phyloP scores from a whole-genome alignment of 2,797 vertebrate genomes.

The Furcifer pardalis region DNA sequence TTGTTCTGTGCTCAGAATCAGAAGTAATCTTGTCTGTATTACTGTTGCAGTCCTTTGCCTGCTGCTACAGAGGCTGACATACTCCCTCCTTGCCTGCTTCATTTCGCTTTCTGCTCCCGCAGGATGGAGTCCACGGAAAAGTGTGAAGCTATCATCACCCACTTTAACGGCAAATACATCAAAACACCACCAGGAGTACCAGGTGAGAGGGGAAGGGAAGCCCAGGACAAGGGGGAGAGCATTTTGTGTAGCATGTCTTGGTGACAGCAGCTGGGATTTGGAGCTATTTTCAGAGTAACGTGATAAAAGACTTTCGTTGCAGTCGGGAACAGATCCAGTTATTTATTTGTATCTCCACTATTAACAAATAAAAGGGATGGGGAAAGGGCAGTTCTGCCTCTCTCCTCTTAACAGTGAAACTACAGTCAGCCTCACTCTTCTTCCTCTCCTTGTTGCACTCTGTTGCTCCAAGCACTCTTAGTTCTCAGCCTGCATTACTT shows the following conservation, averaged over 20 bases:
- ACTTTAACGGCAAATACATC: slow-evolving; percentile 97
- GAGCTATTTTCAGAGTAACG: neutral
- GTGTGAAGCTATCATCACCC: slow-evolving; percentile 94
- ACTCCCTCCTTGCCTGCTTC: neutral
- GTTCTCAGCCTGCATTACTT: neutral
- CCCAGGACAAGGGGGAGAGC: neutral
- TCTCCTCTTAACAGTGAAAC: neutral
- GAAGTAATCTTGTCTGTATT: neutral
- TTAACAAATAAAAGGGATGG: neutral
- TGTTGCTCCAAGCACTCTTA: no score
- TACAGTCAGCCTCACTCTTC: neutral
- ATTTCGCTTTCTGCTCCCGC: slow-evolving; percentile 25
- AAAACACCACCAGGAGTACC: slow-evolving; percentile 91
- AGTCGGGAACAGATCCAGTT: neutral
- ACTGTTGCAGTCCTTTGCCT: neutral
- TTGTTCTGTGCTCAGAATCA: neutral
- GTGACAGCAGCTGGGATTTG: neutral
- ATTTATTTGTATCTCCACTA: neutral
- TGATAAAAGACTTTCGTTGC: neutral
- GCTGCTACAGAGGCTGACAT: neutral
- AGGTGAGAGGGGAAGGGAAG: slow-evolving; percentile 73
- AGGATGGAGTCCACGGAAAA: slow-evolving; percentile 98
- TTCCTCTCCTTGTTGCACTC: no score
- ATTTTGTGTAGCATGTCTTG: no score
- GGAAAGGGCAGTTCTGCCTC: neutral